A percentile compares a stretch with the other conserved stretches of the same genome.
phyloP scores from a whole-genome alignment of 2,797 vertebrate species.

The Pangasius macronema region DNA sequence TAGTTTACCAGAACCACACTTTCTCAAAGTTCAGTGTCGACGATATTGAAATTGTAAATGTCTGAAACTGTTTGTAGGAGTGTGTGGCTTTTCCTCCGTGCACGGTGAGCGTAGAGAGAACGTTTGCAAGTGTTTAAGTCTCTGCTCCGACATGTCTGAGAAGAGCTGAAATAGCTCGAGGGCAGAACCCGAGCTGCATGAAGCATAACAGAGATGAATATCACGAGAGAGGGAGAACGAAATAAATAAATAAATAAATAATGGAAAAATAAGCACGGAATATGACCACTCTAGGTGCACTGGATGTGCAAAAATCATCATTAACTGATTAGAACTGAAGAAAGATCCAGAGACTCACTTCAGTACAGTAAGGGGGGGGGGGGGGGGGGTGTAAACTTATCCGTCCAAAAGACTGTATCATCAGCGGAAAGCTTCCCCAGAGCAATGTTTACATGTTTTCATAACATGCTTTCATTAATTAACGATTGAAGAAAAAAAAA shows the following conservation, averaged over 20 bases:
- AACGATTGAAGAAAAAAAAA: not conserved
- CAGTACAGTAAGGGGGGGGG: not conserved
- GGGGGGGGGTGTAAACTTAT: not conserved
- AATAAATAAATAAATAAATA: not conserved
- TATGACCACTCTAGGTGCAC: not conserved
- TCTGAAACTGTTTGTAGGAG: not conserved
- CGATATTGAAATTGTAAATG: not conserved
- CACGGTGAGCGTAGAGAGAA: not conserved
- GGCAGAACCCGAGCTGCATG: not conserved
- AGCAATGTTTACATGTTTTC: not conserved
- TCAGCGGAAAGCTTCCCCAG: not conserved
- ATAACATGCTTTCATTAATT: not conserved
- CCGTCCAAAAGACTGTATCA: not conserved
- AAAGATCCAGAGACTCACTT: not conserved
- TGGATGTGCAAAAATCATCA: not conserved
- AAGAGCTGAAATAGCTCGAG: not conserved
- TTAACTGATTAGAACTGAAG: not conserved
- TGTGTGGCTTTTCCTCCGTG: not conserved
- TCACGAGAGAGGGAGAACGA: not conserved
- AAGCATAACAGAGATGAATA: not conserved
- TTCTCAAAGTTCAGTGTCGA: no score
- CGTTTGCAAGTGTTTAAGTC: not conserved
- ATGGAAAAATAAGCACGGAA: not conserved
- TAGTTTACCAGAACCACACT: not conserved
- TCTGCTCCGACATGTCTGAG: conserved; percentile 18